Conservation (phyloP, 30 jellyfish, hydroid and myxozoan species). For the Turritopsis rubra region DNA sequence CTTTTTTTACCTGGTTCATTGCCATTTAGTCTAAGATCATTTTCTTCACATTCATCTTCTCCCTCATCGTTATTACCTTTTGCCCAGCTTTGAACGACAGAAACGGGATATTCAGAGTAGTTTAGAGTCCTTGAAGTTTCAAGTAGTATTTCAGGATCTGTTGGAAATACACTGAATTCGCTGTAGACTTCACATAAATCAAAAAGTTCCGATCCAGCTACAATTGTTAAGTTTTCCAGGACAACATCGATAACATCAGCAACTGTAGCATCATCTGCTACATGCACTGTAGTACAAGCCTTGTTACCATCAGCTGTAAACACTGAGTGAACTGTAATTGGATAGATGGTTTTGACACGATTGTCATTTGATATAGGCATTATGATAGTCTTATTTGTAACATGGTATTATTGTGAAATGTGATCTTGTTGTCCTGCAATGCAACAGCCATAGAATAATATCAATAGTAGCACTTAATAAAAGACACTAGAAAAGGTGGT, state of each 20-base stretch:
- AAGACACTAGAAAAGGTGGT: background rate
- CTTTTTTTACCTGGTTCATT: background rate
- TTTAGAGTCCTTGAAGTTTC: constrained; percentile 59
- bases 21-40: background rate
- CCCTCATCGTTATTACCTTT: constrained; percentile 8
- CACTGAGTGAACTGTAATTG: constrained; percentile 14
- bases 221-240: constrained; percentile 53
- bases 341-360: background rate
- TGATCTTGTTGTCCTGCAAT: background rate
- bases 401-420: background rate
- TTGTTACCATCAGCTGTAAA: constrained; percentile 9
- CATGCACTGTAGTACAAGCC: constrained; percentile 39
- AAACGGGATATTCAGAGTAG: constrained; percentile 79
- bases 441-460: background rate
- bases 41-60: background rate
- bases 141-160: constrained; percentile 41
- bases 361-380: constrained; percentile 8
- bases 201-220: constrained; percentile 48
- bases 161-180: constrained; percentile 56
- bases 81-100: constrained; percentile 55
- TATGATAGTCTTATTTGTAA: constrained; percentile 1
- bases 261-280: constrained; percentile 58
- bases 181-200: constrained; percentile 73
- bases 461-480: background rate
- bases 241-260: constrained; percentile 63